phyloP scores from a whole-genome alignment of 1,140 invertebrate genomes.

The Vanessa tameamea region DNA sequence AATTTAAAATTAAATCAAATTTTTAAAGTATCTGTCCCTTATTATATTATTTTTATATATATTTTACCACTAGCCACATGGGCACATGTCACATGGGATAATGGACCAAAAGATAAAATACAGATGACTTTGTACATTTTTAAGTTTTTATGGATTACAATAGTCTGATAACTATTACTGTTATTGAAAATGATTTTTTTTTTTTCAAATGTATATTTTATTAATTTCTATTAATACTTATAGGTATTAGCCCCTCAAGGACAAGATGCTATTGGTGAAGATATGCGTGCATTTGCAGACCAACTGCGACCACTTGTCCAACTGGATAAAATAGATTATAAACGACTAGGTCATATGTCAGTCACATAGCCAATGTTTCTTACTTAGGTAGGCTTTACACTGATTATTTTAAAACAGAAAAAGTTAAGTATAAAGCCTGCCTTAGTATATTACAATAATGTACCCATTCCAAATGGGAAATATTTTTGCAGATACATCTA shows the following conservation, averaged over 20 bases:
- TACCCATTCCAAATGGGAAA: too few species aligned
- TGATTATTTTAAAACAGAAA: neutral
- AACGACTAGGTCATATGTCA: constrained; percentile 84
- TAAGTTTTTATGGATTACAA: too few species aligned
- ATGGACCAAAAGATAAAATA: too few species aligned
- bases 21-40: too few species aligned
- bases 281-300: constrained; percentile 97
- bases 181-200: neutral
- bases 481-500: too few species aligned
- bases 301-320: constrained; percentile 95
- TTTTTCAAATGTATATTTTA: neutral
- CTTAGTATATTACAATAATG: constrained; percentile 12
- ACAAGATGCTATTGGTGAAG: constrained; percentile 96
- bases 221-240: constrained; percentile 13
- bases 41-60: too few species aligned
- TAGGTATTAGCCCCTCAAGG: constrained; percentile 93
- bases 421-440: constrained; percentile 2
- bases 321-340: constrained; percentile 95
- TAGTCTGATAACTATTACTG: too few species aligned
- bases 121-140: too few species aligned
- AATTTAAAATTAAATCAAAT: too few species aligned
- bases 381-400: constrained; percentile 36
- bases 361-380: constrained; percentile 57
- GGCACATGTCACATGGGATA: too few species aligned
- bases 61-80: too few species aligned